These are phyloP conservation scores for Capreolus pygargus DNA, from an alignment of 2,113 vertebrate genomes.

Conservation along the genomic window DNA sequence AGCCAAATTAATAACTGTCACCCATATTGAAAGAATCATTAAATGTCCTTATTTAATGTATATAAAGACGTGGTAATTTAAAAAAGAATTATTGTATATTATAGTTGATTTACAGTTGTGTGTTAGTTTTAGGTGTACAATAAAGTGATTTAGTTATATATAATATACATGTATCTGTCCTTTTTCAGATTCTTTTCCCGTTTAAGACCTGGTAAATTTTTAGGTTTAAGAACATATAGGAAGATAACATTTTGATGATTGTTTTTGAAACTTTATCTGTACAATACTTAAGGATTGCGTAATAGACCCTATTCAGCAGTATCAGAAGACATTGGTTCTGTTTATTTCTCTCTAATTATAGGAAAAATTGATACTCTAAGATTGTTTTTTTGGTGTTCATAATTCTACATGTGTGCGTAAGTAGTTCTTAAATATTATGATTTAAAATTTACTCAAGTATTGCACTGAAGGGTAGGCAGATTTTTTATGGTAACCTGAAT, in stretches of 20 bases:
- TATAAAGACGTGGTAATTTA: not conserved
- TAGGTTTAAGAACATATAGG: not conserved
- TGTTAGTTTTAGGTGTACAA: not conserved
- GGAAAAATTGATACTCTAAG: not conserved
- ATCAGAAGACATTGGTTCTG: not conserved
- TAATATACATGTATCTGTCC: not conserved
- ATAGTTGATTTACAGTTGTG: not conserved
- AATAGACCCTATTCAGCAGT: not conserved
- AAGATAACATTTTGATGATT: slow-evolving; percentile 9
- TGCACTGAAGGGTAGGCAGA: not conserved
- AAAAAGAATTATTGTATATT: not conserved
- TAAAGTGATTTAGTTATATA: not conserved
- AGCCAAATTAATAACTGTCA: not conserved
- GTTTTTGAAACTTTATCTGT: slow-evolving; percentile 1
- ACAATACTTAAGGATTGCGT: not conserved
- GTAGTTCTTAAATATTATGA: not conserved
- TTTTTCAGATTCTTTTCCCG: not conserved
- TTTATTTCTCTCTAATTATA: not conserved
- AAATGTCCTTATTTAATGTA: not conserved
- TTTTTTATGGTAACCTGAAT: not conserved
- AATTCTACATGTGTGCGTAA: not conserved
- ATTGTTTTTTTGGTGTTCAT: not conserved
- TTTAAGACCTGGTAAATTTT: not conserved
- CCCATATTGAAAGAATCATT: not conserved
- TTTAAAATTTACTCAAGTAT: not conserved